These are phyloP conservation scores for Caenorhabditis panamensis DNA, from an alignment of 2,888 invertebrate genomes.

Conservation along the genomic window DNA sequence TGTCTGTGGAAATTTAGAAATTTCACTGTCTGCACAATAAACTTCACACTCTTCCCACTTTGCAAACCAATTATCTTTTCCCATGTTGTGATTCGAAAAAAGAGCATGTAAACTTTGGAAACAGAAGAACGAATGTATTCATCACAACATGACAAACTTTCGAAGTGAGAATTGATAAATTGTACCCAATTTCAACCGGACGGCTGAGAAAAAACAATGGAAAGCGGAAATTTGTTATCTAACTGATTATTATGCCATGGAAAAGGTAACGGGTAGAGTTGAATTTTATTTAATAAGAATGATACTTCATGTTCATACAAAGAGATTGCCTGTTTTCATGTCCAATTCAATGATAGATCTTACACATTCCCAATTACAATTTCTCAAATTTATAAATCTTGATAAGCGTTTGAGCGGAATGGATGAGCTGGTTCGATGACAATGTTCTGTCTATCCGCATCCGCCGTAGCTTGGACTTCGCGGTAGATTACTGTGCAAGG, in stretches of 20 bases:
- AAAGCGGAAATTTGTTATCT: conserved; percentile 19
- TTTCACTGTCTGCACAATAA: too few relatives aligned
- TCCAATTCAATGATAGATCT: too few relatives aligned
- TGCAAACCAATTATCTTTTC: too few relatives aligned
- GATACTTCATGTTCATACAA: too few relatives aligned
- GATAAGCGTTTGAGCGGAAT: conserved; percentile 55
- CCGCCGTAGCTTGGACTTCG: conserved; percentile 60
- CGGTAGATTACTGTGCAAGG: conserved; percentile 77
- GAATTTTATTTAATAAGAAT: too few relatives aligned
- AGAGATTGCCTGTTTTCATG: too few relatives aligned
- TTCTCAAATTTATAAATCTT: conserved; percentile 41
- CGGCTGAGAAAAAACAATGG: conserved; percentile 5
- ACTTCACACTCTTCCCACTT: too few relatives aligned
- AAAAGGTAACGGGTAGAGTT: neutral
- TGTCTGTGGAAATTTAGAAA: too few relatives aligned
- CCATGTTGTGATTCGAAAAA: too few relatives aligned
- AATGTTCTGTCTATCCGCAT: conserved; percentile 49
- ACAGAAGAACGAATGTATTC: conserved; percentile 11
- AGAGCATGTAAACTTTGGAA: too few relatives aligned
- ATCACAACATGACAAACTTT: conserved; percentile 3
- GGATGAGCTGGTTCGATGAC: conserved; percentile 67
- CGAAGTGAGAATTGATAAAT: conserved; percentile 25
- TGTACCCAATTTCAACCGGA: conserved; percentile 29
- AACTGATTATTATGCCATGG: conserved; percentile 35
- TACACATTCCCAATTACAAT: too few relatives aligned